Conservation (phyloP, 2,113 vertebrate species). For the Daphoenositta chrysoptera region DNA sequence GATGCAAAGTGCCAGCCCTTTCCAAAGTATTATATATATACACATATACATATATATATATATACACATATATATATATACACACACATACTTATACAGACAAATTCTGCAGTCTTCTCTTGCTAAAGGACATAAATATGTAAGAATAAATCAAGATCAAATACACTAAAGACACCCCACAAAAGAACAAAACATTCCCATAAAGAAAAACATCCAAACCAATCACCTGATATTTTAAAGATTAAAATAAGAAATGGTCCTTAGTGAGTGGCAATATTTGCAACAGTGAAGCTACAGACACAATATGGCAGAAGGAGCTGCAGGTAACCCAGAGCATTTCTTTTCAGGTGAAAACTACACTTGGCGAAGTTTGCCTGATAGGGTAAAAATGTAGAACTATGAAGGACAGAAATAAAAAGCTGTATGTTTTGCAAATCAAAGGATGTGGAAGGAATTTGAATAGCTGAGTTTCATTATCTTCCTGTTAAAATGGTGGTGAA, state of each 20-base stretch:
- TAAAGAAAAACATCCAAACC: background rate
- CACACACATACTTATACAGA: accelerated
- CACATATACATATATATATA: too few species aligned
- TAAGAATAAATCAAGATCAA: background rate
- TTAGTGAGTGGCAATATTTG: background rate
- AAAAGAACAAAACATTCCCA: background rate
- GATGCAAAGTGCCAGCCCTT: background rate
- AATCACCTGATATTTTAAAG: background rate
- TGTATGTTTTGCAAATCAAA: background rate
- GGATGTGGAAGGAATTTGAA: background rate
- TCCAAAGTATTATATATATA: background rate
- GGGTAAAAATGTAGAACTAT: background rate
- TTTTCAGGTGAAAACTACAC: background rate
- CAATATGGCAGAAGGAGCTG: background rate
- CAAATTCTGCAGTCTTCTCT: background rate
- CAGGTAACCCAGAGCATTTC: background rate
- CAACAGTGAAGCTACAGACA: background rate
- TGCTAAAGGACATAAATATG: background rate
- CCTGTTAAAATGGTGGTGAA: background rate
- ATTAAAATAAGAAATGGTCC: background rate
- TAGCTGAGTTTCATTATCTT: background rate
- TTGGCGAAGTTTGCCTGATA: background rate
- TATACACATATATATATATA: too few species aligned
- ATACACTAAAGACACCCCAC: background rate
- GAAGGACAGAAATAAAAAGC: background rate